Percentiles rank a stretch among this genome's conserved stretches.
phyloP scores from a whole-genome alignment of 2,113 vertebrate species.

The Gymnorhina tibicen region DNA sequence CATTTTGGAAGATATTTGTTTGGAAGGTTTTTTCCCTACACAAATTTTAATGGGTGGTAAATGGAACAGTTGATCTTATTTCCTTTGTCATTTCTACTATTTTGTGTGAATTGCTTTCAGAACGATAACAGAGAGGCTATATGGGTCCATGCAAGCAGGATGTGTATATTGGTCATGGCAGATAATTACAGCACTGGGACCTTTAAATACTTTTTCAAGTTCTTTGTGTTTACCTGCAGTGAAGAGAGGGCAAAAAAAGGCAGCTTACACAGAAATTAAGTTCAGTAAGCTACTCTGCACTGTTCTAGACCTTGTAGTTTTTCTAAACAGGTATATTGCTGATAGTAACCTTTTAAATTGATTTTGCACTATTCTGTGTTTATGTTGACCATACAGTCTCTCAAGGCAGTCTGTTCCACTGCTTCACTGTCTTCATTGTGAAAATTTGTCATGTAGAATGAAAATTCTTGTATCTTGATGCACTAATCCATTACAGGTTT shows the following conservation, averaged over 20 bases:
- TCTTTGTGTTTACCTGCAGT: neutral
- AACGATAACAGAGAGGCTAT: neutral
- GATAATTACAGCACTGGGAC: neutral
- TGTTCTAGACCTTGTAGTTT: neutral
- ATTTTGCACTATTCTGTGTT: neutral
- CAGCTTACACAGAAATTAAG: neutral
- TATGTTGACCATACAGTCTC: neutral
- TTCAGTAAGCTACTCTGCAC: neutral
- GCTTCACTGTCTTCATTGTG: neutral
- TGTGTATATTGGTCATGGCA: neutral
- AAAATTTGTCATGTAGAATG: neutral
- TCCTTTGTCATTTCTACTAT: neutral
- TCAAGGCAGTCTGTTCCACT: neutral
- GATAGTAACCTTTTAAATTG: neutral
- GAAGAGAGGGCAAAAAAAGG: neutral
- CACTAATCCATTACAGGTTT: neutral
- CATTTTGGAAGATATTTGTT: neutral
- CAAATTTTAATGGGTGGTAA: neutral
- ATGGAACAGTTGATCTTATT: neutral
- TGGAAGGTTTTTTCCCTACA: neutral
- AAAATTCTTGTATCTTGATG: neutral
- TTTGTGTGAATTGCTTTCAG: neutral
- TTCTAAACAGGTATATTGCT: neutral
- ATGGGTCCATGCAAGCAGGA: accelerated
- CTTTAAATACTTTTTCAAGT: neutral